Conservation (phyloP, 2,113 vertebrate species). For the Proterorhinus semilunaris region DNA sequence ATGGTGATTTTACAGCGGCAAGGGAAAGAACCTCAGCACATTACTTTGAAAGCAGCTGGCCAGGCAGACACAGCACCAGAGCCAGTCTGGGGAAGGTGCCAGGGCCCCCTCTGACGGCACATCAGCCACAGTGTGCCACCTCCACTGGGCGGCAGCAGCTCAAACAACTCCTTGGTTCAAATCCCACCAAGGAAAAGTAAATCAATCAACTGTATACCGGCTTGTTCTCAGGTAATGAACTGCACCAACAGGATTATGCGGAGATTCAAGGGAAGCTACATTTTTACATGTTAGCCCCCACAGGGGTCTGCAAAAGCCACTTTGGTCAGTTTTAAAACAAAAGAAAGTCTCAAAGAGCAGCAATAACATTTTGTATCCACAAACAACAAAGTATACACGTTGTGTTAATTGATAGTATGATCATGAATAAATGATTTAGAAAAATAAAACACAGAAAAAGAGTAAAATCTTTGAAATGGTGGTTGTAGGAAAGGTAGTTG, state of each 20-base stretch:
- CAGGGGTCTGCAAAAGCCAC: no score
- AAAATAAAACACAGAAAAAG: no score
- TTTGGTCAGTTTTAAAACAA: no score
- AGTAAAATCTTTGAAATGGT: no score
- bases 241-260: neutral
- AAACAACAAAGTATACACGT: no score
- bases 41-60: slow-evolving; percentile 63
- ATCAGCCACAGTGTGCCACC: slow-evolving; percentile 25
- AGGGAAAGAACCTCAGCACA: slow-evolving; percentile 51
- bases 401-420: no score
- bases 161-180: neutral
- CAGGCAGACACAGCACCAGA: slow-evolving; percentile 43
- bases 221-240: neutral
- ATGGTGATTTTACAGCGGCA: slow-evolving; percentile 57
- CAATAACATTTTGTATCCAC: no score
- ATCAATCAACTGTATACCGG: neutral
- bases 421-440: no score
- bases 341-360: no score
- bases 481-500: no score
- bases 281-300: no score
- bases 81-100: slow-evolving; percentile 36
- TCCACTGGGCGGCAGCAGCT: slow-evolving; percentile 29
- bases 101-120: slow-evolving; percentile 24
- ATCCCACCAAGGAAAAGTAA: neutral
- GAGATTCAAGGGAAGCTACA: no score